Percentiles rank a stretch among this genome's conserved stretches.
These are phyloP conservation scores for Creontiades dilutus DNA, from an alignment of 2,888 invertebrate species.

Conservation along the genomic window DNA sequence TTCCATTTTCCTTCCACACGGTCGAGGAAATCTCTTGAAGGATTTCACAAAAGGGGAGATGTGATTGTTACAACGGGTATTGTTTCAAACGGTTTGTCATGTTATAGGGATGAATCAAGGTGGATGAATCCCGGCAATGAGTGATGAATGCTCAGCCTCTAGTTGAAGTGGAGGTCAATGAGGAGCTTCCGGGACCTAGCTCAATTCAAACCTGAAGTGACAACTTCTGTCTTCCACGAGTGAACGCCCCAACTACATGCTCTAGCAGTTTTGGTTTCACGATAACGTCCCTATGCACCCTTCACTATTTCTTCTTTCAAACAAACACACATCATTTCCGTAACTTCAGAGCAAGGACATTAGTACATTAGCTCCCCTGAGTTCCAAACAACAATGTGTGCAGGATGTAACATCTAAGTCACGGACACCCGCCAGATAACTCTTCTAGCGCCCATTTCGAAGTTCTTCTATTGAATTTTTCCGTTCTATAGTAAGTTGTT, in stretches of 20 bases:
- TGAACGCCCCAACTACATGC: not conserved
- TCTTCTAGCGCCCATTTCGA: too few relatives aligned
- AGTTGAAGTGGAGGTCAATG: not conserved
- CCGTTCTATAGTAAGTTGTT: too few relatives aligned
- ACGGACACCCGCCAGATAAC: too few relatives aligned
- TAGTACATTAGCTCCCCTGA: too few relatives aligned
- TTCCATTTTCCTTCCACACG: not conserved
- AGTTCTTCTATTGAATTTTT: too few relatives aligned
- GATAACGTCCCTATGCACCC: too few relatives aligned
- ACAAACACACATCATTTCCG: too few relatives aligned
- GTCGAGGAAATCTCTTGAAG: not conserved
- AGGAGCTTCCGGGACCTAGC: not conserved
- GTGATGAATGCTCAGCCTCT: not conserved
- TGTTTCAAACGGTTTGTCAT: not conserved
- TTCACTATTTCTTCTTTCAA: too few relatives aligned
- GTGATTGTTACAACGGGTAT: not conserved
- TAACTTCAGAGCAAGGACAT: too few relatives aligned
- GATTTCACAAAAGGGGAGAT: not conserved
- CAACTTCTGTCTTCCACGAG: not conserved
- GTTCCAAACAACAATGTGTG: too few relatives aligned
- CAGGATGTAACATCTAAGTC: too few relatives aligned
- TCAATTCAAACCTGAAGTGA: not conserved
- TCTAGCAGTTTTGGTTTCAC: too few relatives aligned
- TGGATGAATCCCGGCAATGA: not conserved
- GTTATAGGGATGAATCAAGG: not conserved